Evolutionary conservation across 2,888 invertebrate species (phyloP), one percentile per base, ranked within the genome.

Genomic region (Cryptus viduatorius): DNA sequence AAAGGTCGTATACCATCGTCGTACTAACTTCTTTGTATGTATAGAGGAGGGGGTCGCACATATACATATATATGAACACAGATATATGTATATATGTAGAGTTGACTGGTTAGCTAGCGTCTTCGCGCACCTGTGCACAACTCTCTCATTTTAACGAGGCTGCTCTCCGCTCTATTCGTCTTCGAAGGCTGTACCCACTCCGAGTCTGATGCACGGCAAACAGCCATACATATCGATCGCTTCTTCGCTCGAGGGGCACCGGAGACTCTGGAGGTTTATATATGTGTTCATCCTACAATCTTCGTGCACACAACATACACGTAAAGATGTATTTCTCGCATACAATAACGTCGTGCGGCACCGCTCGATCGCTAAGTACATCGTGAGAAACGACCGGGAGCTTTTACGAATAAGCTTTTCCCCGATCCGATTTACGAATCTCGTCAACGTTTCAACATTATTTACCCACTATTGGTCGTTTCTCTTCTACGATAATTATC

Each of bases 141-240:
- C 37, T 53, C 65, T 65, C 59, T 61, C 64, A 19, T 50, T 76
- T 73, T 65, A 76, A 65, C 65, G 42, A 37, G 50, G 24, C 37
- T n/a, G 50, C 19, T 16, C 76, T 31, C 16, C 37, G 76, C 46
- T 37, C 76, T n/a, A 50, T 76, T 76, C 42, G 42, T 76, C 50
- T 48, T 29, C 75, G 50, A 76, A 53, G 64, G 50, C 53, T 65
- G 37, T 42, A 10, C 42, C 16, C 65, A 19, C 19, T 19, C 65
- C 37, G 65, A 65, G 65, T 61, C 48, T 73, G 73, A 73, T 46
- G 73, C 73, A 64, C 64, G 64, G 14, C 79, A 79, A 71, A 71
- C 64, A 79, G 68, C 56, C 67, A 46, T 78, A 56, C 48, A 79
- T 79, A 79, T 79, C 79, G 79, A 79, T 79, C 79, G 79, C n/a